These are phyloP conservation scores for Zaprionus gabonicus DNA, from an alignment of 1,140 invertebrate genomes.

Conservation along the genomic window DNA sequence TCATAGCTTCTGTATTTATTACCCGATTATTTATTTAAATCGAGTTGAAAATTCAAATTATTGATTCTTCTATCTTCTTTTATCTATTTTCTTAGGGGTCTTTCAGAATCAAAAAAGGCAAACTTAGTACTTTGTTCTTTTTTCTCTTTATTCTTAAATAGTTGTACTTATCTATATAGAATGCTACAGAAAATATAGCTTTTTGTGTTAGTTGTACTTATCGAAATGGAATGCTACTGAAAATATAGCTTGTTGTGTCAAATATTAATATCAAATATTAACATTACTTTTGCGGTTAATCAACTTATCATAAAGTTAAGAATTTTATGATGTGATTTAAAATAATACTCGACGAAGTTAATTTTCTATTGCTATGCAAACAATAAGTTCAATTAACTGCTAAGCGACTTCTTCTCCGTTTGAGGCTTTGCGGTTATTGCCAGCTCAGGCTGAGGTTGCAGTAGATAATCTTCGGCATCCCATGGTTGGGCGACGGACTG, in stretches of 20 bases:
- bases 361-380: slow-evolving; percentile 89
- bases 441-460: slow-evolving; percentile 72
- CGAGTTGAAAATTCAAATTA: too few relatives aligned
- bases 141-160: slow-evolving; percentile 9
- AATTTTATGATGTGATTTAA: slow-evolving; percentile 13
- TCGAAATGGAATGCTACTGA: slow-evolving; percentile 5
- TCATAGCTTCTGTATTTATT: too few relatives aligned
- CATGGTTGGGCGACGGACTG: slow-evolving; percentile 94
- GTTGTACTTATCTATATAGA: neutral
- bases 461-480: slow-evolving; percentile 90
- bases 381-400: slow-evolving; percentile 27
- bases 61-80: too few relatives aligned
- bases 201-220: slow-evolving; percentile 13
- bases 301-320: too few relatives aligned
- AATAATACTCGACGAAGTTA: slow-evolving; percentile 80
- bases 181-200: slow-evolving; percentile 4
- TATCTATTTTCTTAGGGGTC: too few relatives aligned
- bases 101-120: too few relatives aligned
- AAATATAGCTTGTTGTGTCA: slow-evolving; percentile 2
- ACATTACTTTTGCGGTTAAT: neutral
- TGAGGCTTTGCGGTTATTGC: neutral
- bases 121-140: neutral
- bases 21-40: too few relatives aligned
- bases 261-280: slow-evolving; percentile 12
- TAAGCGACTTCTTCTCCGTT: slow-evolving; percentile 10